These are phyloP conservation scores for Callinectes sapidus DNA, from an alignment of 2,888 invertebrate species.

Conservation along the genomic window DNA sequence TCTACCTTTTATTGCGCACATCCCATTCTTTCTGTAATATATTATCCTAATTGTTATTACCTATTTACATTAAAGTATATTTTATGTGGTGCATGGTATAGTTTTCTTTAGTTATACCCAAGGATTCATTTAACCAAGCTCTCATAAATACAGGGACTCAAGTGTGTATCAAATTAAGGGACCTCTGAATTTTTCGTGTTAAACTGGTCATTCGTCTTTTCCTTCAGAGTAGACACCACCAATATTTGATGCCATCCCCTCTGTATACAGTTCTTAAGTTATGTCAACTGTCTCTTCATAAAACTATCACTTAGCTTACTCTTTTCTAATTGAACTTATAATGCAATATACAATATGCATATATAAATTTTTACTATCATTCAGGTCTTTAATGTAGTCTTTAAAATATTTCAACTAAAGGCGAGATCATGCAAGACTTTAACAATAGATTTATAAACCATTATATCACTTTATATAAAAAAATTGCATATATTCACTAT, in stretches of 20 bases:
- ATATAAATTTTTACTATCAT: constrained; percentile 34
- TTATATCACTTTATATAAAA: constrained; percentile 40
- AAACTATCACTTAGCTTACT: background rate
- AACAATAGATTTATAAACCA: constrained; percentile 16
- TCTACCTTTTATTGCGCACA: no score
- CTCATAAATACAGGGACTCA: no score
- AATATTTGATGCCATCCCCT: background rate
- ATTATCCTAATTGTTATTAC: no score
- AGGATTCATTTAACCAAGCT: no score
- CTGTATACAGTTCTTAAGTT: background rate
- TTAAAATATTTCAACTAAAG: constrained; percentile 3
- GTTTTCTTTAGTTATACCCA: no score
- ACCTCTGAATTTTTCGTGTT: background rate
- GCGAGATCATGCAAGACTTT: constrained; percentile 24
- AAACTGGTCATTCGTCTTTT: background rate
- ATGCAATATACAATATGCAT: constrained; percentile 11
- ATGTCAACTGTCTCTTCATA: background rate
- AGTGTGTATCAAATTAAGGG: background rate
- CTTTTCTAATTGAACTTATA: background rate
- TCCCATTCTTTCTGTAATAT: no score
- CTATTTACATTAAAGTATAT: no score
- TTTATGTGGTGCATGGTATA: no score
- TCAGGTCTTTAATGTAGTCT: constrained; percentile 4
- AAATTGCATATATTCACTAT: constrained; percentile 47
- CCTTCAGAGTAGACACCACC: background rate